Base-by-base conservation (phyloP, 1,140 invertebrate genomes). In the Drosophila kurseongensis region DNA sequence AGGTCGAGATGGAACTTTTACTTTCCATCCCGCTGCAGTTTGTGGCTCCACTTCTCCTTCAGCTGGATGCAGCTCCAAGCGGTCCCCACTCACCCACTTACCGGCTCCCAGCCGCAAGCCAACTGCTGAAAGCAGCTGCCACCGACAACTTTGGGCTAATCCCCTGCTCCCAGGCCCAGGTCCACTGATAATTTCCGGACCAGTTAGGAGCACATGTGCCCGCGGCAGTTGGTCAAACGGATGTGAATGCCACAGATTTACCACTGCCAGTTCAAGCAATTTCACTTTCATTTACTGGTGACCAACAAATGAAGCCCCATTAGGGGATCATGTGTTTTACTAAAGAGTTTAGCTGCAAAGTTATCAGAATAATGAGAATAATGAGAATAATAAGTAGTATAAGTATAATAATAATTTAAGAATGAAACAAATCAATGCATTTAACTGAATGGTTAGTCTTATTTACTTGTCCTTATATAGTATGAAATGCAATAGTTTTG, bases 1-100 rank as follows among this genome's bases (percentile, higher is more conserved):
- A 32, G 58, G 47, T 23, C 60, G 48, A 42, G 72, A 75, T 81
- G 82, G 63, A 78, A 82, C 78, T 85, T 85, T 75, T 85, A 78
- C 67, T 85, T 80, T 84, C 38, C 66, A 52, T 54, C 9, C 41
- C 40, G 51, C 41, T 67, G 67, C 18, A 61, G 42, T 10, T 52
- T 63, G 71, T 51, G 51, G 66, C 57, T 47, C 56, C 45, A 55
- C 48, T 29, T 35, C 47, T 40, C 5, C 32, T 18, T 23, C 36
- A 44, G 36, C 48, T 44, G 18, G 32, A 32, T 47, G 16, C 61
- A 62, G 51, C 9, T 32, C 32, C 5, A 6, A 32, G 29, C 29
- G 29, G 29, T 27, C 13, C 27, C 47, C 47, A 16, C 61, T 60
- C 66, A 55, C 58, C 57, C 61, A 67, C 44, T 79, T 67, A 32